Evolutionary conservation across 2,797 vertebrate species (phyloP).

Genomic region (Eulemur rubriventer): DNA sequence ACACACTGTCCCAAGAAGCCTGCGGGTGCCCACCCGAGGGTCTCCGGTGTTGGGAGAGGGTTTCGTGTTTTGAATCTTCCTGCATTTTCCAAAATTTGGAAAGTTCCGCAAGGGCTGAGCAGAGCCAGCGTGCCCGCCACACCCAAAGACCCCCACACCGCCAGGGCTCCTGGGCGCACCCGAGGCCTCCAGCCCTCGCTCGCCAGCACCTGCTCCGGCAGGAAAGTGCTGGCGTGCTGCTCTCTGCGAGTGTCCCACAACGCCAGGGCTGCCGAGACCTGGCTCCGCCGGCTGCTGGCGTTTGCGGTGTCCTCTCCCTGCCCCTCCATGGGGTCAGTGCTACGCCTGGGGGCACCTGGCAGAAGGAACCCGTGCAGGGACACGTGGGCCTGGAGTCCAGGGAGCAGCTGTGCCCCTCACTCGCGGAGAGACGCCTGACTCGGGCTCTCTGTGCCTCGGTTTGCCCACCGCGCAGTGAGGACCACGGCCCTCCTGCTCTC

Average conservation of each 20-base stretch:
- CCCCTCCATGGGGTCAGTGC: background rate
- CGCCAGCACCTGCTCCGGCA: fast-evolving
- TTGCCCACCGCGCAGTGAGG: background rate
- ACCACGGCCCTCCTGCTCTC: background rate
- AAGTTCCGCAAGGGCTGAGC: no score
- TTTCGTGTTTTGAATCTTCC: background rate
- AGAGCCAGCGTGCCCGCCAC: fast-evolving
- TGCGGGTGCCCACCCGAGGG: background rate
- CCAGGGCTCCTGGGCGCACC: background rate
- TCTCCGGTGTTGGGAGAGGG: background rate
- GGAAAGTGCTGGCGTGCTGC: background rate
- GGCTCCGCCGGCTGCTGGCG: background rate
- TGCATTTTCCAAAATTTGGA: background rate
- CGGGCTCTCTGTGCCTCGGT: fast-evolving
- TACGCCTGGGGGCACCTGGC: background rate
- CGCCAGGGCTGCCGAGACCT: no score
- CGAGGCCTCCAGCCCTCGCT: no score
- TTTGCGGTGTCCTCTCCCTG: no score
- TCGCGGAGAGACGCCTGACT: background rate
- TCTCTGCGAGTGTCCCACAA: background rate
- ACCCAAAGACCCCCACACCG: background rate
- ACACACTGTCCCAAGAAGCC: background rate
- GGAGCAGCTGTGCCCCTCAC: background rate
- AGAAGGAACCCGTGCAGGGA: background rate
- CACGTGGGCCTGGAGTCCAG: background rate